Evolutionary conservation across 2,888 invertebrate species (phyloP).

Genomic region (Conomelus anceps): DNA sequence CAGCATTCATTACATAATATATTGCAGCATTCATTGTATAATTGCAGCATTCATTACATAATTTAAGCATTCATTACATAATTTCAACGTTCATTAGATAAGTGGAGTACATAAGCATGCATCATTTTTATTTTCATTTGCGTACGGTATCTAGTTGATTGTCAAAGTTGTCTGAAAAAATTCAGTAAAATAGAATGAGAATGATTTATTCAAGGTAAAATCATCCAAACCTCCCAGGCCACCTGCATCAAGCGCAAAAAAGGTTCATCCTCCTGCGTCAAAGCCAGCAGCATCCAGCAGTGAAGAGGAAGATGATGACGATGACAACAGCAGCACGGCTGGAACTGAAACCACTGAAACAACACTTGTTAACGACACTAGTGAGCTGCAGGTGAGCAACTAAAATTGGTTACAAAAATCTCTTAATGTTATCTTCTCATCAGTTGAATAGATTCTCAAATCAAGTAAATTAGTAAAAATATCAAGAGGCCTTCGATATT

Average conservation of each 20-base stretch:
- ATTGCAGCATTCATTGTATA: too few relatives aligned
- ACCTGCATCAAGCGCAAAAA: background rate
- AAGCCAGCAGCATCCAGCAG: constrained; percentile 20
- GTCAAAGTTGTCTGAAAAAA: too few relatives aligned
- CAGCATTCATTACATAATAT: too few relatives aligned
- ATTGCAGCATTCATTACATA: too few relatives aligned
- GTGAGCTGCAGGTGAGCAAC: constrained; percentile 49
- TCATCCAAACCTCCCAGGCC: constrained; percentile 22
- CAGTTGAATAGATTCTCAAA: too few relatives aligned
- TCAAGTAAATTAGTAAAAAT: too few relatives aligned
- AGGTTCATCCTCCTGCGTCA: background rate
- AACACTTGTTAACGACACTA: constrained; percentile 54
- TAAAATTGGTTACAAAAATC: background rate
- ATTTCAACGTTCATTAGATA: too few relatives aligned
- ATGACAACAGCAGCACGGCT: constrained; percentile 49
- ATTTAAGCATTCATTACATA: too few relatives aligned
- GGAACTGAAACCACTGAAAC: constrained; percentile 66
- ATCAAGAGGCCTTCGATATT: too few relatives aligned
- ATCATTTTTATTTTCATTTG: too few relatives aligned
- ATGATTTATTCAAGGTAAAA: constrained; percentile 19
- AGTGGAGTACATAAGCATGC: too few relatives aligned
- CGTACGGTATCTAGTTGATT: background rate
- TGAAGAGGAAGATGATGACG: constrained; percentile 41
- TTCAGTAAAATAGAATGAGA: too few relatives aligned
- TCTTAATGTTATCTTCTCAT: background rate